Evolutionary conservation across 2,888 invertebrate species (phyloP).

Genomic region (Cephus pygmeus): DNA sequence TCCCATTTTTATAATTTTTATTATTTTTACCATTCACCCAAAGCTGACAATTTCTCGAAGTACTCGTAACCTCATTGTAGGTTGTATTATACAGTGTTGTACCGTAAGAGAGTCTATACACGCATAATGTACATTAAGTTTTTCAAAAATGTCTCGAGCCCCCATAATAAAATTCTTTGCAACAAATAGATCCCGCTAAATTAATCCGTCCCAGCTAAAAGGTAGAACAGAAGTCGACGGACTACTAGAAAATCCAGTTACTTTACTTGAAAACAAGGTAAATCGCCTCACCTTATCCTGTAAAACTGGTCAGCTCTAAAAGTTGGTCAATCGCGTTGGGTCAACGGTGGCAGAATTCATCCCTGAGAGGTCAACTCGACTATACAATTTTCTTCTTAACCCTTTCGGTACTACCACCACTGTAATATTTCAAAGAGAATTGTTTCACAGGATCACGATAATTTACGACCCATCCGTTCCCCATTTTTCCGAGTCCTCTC

Average conservation of each 20-base stretch:
- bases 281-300: background rate
- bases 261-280: background rate
- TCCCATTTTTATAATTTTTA: background rate
- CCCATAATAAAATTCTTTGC: background rate
- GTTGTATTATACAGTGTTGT: background rate
- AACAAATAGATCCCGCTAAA: constrained; percentile 14
- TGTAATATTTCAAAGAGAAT: constrained; percentile 30
- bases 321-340: constrained; percentile 2
- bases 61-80: background rate
- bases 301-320: background rate
- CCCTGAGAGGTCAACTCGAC: background rate
- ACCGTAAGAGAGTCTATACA: background rate
- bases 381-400: constrained; percentile 23
- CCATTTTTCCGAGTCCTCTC: constrained; percentile 11
- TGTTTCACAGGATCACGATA: constrained; percentile 35
- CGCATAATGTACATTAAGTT: background rate
- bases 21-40: background rate
- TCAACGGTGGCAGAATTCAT: background rate
- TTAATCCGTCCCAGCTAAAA: constrained; percentile 25
- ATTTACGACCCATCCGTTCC: constrained; percentile 30
- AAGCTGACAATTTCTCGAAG: background rate
- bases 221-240: background rate
- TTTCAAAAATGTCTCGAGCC: background rate
- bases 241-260: background rate
- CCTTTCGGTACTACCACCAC: constrained; percentile 23